These are phyloP conservation scores for Natator depressus DNA, from an alignment of 2,113 vertebrate species.

Conservation along the genomic window DNA sequence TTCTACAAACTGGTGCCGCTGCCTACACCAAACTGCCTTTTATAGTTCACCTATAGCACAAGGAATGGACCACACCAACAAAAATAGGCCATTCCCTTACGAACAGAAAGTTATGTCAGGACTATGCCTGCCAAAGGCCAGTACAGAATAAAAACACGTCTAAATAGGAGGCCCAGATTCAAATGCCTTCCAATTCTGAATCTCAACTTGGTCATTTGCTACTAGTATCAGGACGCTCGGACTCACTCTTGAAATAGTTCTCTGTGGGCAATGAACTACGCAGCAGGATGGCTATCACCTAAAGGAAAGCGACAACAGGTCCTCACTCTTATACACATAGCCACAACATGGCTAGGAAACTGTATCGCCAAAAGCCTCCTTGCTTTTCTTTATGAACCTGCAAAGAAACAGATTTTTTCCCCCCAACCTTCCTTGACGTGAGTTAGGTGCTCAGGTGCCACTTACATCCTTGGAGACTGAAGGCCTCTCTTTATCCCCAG, in stretches of 20 bases:
- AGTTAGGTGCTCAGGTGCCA: not conserved
- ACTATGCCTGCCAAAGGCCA: not conserved
- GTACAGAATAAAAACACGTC: not conserved
- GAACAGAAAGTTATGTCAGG: not conserved
- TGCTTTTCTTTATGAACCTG: not conserved
- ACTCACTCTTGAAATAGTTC: not conserved
- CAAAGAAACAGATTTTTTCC: not conserved
- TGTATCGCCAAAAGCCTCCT: not conserved
- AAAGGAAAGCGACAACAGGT: constrained; percentile 15
- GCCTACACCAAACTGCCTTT: not conserved
- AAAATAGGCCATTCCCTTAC: not conserved
- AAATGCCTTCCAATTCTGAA: not conserved
- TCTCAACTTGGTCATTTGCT: not conserved
- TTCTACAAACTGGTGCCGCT: not conserved
- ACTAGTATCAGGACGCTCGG: not conserved
- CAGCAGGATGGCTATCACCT: not conserved
- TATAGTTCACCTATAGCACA: not conserved
- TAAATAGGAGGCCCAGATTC: not conserved
- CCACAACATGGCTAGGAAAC: constrained; percentile 7
- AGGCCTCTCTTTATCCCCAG: not conserved
- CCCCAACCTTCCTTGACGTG: not conserved
- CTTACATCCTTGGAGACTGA: not conserved
- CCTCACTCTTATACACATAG: not conserved
- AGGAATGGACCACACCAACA: not conserved
- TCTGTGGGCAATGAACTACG: not conserved